Evolutionary conservation across 2,888 invertebrate species (phyloP).

Genomic region (Himalopsyche kuldschensis): DNA sequence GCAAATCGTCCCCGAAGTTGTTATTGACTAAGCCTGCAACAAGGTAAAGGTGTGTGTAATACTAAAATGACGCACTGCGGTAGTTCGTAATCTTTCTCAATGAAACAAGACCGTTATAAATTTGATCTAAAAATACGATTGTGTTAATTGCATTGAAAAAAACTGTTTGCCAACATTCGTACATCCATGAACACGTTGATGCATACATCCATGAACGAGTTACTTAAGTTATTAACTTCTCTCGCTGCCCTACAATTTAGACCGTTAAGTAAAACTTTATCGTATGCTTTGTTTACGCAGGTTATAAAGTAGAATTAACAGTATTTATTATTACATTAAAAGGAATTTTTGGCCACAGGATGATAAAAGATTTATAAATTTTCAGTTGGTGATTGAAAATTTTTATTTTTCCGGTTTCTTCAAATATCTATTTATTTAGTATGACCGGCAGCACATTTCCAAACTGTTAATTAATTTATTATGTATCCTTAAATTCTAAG

Average conservation of each 20-base stretch:
- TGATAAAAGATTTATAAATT: no score
- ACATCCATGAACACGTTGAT: not conserved
- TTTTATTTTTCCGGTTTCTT: no score
- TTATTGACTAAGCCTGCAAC: not conserved
- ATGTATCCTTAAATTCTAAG: no score
- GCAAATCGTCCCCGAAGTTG: not conserved
- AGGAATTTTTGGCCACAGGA: no score
- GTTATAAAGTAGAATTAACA: no score
- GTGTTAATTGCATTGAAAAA: constrained; percentile 16
- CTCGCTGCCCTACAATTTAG: not conserved
- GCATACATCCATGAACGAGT: not conserved
- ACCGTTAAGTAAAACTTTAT: no score
- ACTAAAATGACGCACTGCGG: constrained; percentile 35
- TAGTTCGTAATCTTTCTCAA: constrained; percentile 26
- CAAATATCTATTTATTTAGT: no score
- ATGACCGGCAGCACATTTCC: no score
- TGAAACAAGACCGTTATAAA: constrained; percentile 32
- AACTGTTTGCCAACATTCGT: not conserved
- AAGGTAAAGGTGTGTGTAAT: constrained; percentile 25
- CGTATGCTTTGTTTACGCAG: no score
- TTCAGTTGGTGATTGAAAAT: no score
- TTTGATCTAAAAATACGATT: constrained; percentile 21
- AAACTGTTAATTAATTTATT: no score
- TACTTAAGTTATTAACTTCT: not conserved
- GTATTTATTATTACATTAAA: no score